Evolutionary conservation across 2,113 vertebrate species (phyloP), one percentile per base, ranked within the genome.

Genomic region (Potamarius usumacintae): DNA sequence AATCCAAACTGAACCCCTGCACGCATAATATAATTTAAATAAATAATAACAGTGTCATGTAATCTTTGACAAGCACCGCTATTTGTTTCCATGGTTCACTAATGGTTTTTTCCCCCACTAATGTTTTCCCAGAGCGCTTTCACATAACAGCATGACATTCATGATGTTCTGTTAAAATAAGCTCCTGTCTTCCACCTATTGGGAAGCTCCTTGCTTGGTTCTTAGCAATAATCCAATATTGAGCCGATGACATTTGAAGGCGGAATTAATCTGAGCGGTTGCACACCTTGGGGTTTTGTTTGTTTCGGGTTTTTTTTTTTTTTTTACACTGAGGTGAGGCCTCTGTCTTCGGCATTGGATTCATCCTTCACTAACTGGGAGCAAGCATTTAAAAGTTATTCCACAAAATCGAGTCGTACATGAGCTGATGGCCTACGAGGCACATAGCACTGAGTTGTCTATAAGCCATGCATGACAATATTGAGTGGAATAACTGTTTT

Each of bases 201-300:
- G 18, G 58, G 15, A 48, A n/a, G 58, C 60, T 58, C 71, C 72
- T 84, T 30, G 53, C 82, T 78, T 78, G 74, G 22, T 55, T 50
- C 78, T 86, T 27, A 60, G 71, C 69, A 50, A 77, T 87, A 87
- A 87, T 71, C 81, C 50, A n/a, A 9, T 88, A 88, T 84, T 57
- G 82, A 88, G 82, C 86, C 25, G 58, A 83, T 84, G 86, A 88
- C 86, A 88, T 88, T 88, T 84, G 50, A 34, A 69, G 72, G 50
- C 0, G 27, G 82, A 88, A 84, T 88, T 84, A 72, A 84, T 84
- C 15, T n/a, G 48, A 88, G 69, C 42, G 58, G 67, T 88, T 11
- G 72, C 10, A 4, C 72, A 67, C 14, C 27, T 15, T 69, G 60
- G 27, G 20, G 83, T 50, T 84, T 83, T 87, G 83, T 4, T 42